A percentile compares a stretch with the other conserved stretches of the same genome.
Evolutionary conservation across 2,797 vertebrate genomes (phyloP).

Genomic region (Cebuella pygmaea): DNA sequence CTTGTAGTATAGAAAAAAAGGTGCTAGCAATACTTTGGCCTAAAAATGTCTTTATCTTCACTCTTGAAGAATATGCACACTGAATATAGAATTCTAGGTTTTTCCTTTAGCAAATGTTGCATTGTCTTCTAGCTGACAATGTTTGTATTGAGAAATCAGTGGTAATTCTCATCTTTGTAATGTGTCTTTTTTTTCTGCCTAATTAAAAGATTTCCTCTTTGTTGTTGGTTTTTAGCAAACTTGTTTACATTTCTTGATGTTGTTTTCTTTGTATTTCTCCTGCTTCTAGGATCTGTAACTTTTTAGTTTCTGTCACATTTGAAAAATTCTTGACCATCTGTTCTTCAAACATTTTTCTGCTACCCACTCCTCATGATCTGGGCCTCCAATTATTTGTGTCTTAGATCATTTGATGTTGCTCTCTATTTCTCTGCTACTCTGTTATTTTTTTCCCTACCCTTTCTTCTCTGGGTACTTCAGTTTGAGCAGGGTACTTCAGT

Average conservation of each 20-base stretch:
- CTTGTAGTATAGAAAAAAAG: background rate
- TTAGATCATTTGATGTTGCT: background rate
- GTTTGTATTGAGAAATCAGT: slow-evolving; percentile 15
- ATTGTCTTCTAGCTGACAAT: background rate
- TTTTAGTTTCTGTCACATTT: slow-evolving; percentile 7
- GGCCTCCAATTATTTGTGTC: background rate
- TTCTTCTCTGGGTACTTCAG: background rate
- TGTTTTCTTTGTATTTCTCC: background rate
- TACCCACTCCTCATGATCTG: background rate
- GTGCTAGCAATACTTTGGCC: background rate
- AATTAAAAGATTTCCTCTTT: slow-evolving; percentile 1
- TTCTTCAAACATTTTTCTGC: background rate
- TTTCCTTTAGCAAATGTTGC: background rate
- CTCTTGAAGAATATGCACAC: background rate
- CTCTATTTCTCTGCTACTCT: background rate
- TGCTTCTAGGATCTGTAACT: background rate
- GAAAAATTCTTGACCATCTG: background rate
- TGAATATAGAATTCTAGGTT: background rate
- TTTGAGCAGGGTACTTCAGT: background rate
- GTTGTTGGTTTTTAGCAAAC: background rate
- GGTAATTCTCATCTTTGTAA: background rate
- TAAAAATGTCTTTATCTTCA: slow-evolving; percentile 37
- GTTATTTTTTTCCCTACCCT: background rate
- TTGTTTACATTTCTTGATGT: background rate
- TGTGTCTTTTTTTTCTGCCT: background rate